phyloP scores from a whole-genome alignment of 2,797 vertebrate genomes.

The Sciurus vulgaris region DNA sequence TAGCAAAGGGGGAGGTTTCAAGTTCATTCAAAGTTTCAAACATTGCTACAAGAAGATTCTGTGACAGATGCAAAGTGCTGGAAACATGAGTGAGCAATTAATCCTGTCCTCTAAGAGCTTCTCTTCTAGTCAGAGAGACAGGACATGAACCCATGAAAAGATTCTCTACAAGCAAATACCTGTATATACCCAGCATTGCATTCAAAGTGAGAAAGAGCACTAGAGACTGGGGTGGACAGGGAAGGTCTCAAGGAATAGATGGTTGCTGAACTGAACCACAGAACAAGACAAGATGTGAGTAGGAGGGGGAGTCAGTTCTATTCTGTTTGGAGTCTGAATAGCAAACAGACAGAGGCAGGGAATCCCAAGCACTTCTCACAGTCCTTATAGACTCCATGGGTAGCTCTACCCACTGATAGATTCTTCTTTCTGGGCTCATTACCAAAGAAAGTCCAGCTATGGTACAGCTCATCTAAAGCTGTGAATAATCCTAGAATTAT shows the following conservation, averaged over 20 bases:
- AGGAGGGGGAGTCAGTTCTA: background rate
- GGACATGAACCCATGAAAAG: background rate
- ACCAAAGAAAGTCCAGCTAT: slow-evolving; percentile 58
- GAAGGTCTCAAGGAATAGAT: slow-evolving; percentile 17
- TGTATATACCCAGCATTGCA: background rate
- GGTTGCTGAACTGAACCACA: background rate
- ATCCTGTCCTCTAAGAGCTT: background rate
- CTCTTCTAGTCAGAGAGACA: background rate
- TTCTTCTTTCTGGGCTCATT: slow-evolving; percentile 58
- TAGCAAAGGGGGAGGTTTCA: slow-evolving; percentile 4
- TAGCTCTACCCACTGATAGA: slow-evolving; percentile 43
- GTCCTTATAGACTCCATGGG: background rate
- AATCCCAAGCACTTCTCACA: background rate
- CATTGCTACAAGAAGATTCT: slow-evolving; percentile 29
- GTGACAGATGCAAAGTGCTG: background rate
- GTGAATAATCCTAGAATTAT: slow-evolving; percentile 69
- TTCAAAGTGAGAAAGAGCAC: background rate
- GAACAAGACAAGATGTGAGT: background rate
- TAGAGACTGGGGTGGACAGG: background rate
- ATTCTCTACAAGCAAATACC: background rate
- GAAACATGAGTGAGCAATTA: background rate
- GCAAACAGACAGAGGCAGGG: slow-evolving; percentile 27
- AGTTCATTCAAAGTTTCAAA: slow-evolving; percentile 30
- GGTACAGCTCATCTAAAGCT: slow-evolving; percentile 68
- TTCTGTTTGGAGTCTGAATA: background rate